Evolutionary conservation across 2,113 vertebrate genomes (phyloP), one percentile per base, ranked within the genome.

Genomic region (Nycticryphes semicollaris): DNA sequence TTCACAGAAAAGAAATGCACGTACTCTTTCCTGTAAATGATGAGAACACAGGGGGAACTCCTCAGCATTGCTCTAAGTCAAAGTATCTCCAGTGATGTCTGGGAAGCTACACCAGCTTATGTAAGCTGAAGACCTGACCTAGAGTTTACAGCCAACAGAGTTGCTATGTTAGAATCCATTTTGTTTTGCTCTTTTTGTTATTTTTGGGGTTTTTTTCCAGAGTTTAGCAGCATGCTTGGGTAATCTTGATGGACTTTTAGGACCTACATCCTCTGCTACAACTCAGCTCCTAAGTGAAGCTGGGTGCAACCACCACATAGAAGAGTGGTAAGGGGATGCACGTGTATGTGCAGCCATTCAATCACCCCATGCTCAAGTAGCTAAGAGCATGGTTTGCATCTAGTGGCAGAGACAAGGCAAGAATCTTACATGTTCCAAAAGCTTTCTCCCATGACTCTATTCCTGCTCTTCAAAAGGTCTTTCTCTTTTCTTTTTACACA

Each of bases 291-390:
- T 20, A 33, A 31, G 35, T 14, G 16, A 28, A 1, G 3, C 6
- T 56, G 59, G 35, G 23, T 2, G 2, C 70, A 48, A 54, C 50
- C 1, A 6, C 5, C 14, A 27, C 0, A 2, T 31, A 43, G 4
- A 16, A 4, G n/a, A 51, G 9, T 30, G 30, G 16, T 27, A 60
- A 64, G 15, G 20, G 59, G 60, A 28, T 41, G 11, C 9, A 31
- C 0, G 0, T 9, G 7, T 33, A 12, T 37, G 15, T 48, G 62
- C 69, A 78, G 15, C 6, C 22, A 6, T 62, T 39, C 64, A 47
- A 21, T 4, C 2, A 1, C 17, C 17, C 13, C 5, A 2, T 14
- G 41, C 8, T 41, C 31, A 5, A 10, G 28, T 48, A 90, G 27
- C 8, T 63, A 24, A 53, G 19, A 59, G 33, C n/a, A 62, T 35